Base-by-base conservation (phyloP, 2,797 vertebrate genomes). In the Platalea minor region DNA sequence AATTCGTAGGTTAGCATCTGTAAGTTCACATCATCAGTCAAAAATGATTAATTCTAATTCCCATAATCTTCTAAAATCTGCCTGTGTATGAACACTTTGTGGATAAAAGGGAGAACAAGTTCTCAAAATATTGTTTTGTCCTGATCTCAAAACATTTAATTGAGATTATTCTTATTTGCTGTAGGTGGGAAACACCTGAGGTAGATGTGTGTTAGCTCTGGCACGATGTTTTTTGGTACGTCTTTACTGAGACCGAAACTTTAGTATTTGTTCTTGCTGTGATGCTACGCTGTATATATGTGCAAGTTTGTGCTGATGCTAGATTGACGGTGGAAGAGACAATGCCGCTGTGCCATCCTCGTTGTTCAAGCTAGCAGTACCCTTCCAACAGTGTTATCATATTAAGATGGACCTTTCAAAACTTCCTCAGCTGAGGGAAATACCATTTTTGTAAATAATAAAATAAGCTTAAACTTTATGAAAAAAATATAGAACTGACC, bases 401-500 rank as follows among this genome's bases (percentile, higher is more conserved):
- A 3, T 61, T 41, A 46, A 19, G 25, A 53, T 5, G 11, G 25
- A 79, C 28, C 8, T 89, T 77, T 68, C 74, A n/a, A 74, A 87
- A 57, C 18, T 79, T 85, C 41, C n/a, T 60, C 25, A 46, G 26
- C 24, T 43, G 23, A 77, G 26, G 26, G 21, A 85, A 95, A 85
- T 57, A 45, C 2, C 26, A 23, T 63, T 89, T 83, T 54, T 14
- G 26, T 85, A 96, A 94, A 96, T 82, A 91, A 80, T 67, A 69
- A 94, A 96, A 96, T 89, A 80, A 97, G 86, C 48, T 95, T 61
- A 89, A 91, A 94, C n/a, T 69, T 84, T 69, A 84, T 84, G 37
- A 59, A 95, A 87, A 83, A 85, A 79, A 19, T 33, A 85, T 0
- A 1, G 75, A 96, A 84, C 45, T 97, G 98, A 98, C 98, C 98